These are phyloP conservation scores for Azorinus chamasolen DNA, from an alignment of 2,888 invertebrate genomes.

Conservation along the genomic window DNA sequence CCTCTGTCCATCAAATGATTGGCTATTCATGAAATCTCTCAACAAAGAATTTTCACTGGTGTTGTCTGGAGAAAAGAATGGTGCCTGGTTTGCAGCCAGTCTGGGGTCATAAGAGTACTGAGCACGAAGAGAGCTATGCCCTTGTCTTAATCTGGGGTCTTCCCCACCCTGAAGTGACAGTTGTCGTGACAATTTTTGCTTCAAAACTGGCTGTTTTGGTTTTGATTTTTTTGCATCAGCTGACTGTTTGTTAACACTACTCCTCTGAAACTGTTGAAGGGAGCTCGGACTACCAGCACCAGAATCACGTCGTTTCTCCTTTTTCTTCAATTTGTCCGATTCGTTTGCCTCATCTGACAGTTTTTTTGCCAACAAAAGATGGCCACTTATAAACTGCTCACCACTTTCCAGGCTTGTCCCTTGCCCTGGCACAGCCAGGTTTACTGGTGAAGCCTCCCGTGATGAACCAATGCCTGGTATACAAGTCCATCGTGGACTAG, in stretches of 20 bases:
- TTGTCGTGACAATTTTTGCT: slow-evolving; percentile 60
- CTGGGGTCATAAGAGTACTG: slow-evolving; percentile 63
- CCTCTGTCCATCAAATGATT: slow-evolving; percentile 2
- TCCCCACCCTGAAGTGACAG: slow-evolving; percentile 90
- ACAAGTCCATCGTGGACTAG: slow-evolving; percentile 32
- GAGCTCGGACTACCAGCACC: slow-evolving; percentile 10
- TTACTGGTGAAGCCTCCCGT: slow-evolving; percentile 37
- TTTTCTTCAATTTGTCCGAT: slow-evolving; percentile 60
- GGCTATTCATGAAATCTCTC: slow-evolving; percentile 52
- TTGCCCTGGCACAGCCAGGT: slow-evolving; percentile 44
- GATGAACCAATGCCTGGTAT: slow-evolving; percentile 19
- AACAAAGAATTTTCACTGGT: slow-evolving; percentile 26
- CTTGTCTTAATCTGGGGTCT: slow-evolving; percentile 90
- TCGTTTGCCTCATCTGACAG: slow-evolving; percentile 86
- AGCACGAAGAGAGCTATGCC: slow-evolving; percentile 33
- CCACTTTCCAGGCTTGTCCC: slow-evolving; percentile 33
- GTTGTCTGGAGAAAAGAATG: background rate
- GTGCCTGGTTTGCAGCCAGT: slow-evolving; percentile 1
- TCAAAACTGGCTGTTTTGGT: slow-evolving; percentile 25
- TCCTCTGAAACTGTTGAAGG: slow-evolving; percentile 6
- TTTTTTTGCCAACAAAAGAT: slow-evolving; percentile 86
- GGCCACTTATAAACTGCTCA: slow-evolving; percentile 82
- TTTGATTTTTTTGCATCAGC: slow-evolving; percentile 13
- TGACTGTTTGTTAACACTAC: background rate
- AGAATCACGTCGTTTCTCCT: background rate